Evolutionary conservation across 2,113 vertebrate genomes (phyloP).

Genomic region (Scortum barcoo): DNA sequence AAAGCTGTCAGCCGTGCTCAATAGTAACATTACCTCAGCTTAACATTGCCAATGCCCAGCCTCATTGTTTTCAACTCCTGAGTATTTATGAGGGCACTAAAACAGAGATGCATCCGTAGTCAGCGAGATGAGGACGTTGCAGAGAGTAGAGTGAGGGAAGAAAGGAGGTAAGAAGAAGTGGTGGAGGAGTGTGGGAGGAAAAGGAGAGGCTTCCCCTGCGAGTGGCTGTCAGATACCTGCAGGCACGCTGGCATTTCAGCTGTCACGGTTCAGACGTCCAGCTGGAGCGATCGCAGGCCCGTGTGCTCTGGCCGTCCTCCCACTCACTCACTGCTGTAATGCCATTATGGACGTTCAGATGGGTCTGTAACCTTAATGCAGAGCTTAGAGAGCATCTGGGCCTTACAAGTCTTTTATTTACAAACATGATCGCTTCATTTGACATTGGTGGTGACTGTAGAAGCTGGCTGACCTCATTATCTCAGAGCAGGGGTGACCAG

Average conservation of each 20-base stretch:
- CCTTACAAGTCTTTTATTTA: conserved; percentile 37
- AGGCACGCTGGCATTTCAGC: conserved; percentile 52
- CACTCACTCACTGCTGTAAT: conserved; percentile 39
- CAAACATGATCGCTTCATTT: conserved; percentile 52
- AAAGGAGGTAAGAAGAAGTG: neutral
- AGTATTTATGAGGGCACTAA: conserved; percentile 69
- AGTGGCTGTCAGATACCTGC: conserved; percentile 51
- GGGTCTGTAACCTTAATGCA: conserved; percentile 51
- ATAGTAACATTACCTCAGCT: conserved; percentile 61
- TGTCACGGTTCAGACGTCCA: conserved; percentile 63
- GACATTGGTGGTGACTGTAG: neutral
- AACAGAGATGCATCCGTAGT: conserved; percentile 49
- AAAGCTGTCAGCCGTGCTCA: conserved; percentile 68
- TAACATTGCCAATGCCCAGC: conserved; percentile 30
- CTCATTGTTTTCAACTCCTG: conserved; percentile 64
- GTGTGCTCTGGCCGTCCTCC: conserved; percentile 43
- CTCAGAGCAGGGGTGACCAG: neutral
- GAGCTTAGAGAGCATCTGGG: conserved; percentile 54
- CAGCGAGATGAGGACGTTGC: conserved; percentile 42
- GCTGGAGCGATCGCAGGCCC: conserved; percentile 45
- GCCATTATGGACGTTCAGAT: conserved; percentile 42
- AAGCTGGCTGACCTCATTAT: conserved; percentile 34
- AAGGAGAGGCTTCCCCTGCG: conserved; percentile 18
- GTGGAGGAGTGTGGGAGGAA: neutral
- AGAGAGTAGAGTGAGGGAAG: neutral